Base-by-base conservation (phyloP, 2,797 vertebrate species). In the Sphenopsis melanotis region DNA sequence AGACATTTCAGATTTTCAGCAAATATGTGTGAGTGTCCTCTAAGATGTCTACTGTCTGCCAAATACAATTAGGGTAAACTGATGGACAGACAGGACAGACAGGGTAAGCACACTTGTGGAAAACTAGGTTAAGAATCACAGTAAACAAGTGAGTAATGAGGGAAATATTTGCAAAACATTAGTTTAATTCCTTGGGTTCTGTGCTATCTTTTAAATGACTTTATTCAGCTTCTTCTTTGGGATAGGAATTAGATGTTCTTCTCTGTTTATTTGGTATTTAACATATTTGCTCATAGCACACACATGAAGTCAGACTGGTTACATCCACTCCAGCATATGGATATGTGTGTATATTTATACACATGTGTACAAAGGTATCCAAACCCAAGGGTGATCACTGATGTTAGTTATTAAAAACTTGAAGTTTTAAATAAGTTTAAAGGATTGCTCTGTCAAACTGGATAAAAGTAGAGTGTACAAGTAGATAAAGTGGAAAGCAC, bases 61-160 rank as follows among this genome's bases (percentile, higher is more conserved):
- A 96, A 47, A 86, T 37, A 60, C 83, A 90, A 95, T 96, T 95
- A 95, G 89, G 50, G 22, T 76, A 74, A 90, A 82, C 89, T 93
- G 95, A 93, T 72, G 70, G 95, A 96, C 94, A 77, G 92, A 94
- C 60, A 87, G 90, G 76, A 93, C 49, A 93, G 70, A 47, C 81
- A 76, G 86, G 75, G 26, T 61, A 59, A 94, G 56, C n/a, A 47
- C 70, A 89, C 50, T 94, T 87, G 86, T 90, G 83, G 77, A 96
- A 94, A 94, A 93, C 36, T 90, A 86, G 94, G 71, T 66, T 96
- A 87, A 87, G 70, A 93, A 79, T 87, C 83, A 77, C n/a, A 63
- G 71, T 93, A 96, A 96, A 95, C 87, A 96, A 95, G 81, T 95
- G 95, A 95, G 74, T 94, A 94, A 96, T 76, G 56, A 89, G 27